These are phyloP conservation scores for Botia kubotai DNA, from an alignment of 2,797 vertebrate species.

Conservation along the genomic window DNA sequence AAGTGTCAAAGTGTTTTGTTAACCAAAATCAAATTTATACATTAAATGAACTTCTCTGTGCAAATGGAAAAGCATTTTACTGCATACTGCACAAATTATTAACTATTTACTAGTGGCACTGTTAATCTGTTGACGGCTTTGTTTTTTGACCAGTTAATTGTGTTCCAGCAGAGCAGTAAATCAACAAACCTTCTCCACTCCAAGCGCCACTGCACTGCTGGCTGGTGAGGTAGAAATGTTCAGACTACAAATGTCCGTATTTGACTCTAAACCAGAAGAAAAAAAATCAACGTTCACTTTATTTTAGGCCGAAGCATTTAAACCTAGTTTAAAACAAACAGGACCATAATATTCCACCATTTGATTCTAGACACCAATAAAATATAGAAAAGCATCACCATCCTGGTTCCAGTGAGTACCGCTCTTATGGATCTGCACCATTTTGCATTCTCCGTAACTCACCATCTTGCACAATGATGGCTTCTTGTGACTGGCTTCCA, in stretches of 20 bases:
- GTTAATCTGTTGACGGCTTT: not conserved
- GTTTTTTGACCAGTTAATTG: not conserved
- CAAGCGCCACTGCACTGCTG: constrained; percentile 38
- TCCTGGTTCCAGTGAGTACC: not conserved
- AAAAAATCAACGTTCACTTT: constrained; percentile 13
- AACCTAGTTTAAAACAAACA: too few species aligned
- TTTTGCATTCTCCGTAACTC: constrained; percentile 50
- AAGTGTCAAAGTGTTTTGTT: too few species aligned
- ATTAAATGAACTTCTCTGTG: too few species aligned
- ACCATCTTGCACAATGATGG: constrained; percentile 76
- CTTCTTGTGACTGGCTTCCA: constrained; percentile 42
- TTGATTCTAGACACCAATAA: too few species aligned
- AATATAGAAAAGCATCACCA: too few species aligned
- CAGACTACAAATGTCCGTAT: constrained; percentile 70
- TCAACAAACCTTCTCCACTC: constrained; percentile 44
- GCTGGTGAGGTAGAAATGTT: constrained; percentile 55
- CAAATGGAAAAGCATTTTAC: too few species aligned
- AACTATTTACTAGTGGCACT: not conserved
- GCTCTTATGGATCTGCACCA: not conserved
- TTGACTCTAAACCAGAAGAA: constrained; percentile 71
- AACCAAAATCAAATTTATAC: too few species aligned
- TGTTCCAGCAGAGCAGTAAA: not conserved
- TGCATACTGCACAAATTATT: not conserved
- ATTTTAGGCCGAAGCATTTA: too few species aligned
- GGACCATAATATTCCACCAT: too few species aligned